Conservation (phyloP, 2,113 vertebrate genomes). For the Pogonocichla stellata region DNA sequence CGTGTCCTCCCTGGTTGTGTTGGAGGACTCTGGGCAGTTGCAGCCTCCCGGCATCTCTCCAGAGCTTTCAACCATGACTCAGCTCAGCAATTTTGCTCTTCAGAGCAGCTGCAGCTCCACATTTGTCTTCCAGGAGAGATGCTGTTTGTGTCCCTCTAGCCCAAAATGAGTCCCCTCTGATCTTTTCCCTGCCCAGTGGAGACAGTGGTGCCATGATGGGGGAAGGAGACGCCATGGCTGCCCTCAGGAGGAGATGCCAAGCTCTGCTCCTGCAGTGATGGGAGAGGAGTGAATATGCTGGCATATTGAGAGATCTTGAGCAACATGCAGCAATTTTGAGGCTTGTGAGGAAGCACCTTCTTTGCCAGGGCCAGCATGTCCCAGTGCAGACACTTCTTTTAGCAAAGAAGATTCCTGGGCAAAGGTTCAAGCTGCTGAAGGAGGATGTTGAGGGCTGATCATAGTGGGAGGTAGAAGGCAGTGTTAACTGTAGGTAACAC, state of each 20-base stretch:
- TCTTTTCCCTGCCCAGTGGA: neutral
- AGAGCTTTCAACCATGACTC: neutral
- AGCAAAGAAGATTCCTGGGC: neutral
- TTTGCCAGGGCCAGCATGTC: neutral
- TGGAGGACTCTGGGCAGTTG: neutral
- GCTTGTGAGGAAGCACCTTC: neutral
- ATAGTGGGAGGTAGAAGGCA: neutral
- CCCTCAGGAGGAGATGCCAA: neutral
- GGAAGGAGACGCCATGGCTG: neutral
- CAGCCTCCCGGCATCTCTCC: neutral
- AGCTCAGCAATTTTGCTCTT: neutral
- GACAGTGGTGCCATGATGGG: accelerated
- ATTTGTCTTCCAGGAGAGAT: neutral
- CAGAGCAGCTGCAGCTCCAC: neutral
- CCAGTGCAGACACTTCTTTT: neutral
- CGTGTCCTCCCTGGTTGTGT: accelerated
- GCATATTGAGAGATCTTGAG: neutral
- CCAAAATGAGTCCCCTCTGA: neutral
- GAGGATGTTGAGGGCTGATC: neutral
- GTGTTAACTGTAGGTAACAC: neutral
- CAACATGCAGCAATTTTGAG: neutral
- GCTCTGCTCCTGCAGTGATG: neutral
- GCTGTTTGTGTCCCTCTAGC: neutral
- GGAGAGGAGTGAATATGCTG: neutral
- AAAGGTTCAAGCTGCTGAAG: neutral